These are phyloP conservation scores for Sigmodon hispidus DNA, from an alignment of 2,113 vertebrate genomes.

Conservation along the genomic window DNA sequence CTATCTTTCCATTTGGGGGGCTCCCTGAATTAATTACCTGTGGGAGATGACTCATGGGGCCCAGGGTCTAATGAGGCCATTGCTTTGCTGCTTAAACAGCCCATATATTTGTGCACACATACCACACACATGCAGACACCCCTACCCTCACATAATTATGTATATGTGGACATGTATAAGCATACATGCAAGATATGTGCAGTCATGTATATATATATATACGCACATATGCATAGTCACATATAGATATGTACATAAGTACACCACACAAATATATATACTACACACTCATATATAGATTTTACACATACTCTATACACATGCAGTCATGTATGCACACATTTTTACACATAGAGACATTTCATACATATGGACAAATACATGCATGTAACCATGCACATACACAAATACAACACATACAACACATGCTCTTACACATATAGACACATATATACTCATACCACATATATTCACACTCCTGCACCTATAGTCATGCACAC, in stretches of 20 bases:
- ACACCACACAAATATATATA: background rate
- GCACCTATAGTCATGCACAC: background rate
- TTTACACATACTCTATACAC: background rate
- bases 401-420: background rate
- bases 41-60: constrained; percentile 48
- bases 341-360: background rate
- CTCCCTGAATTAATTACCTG: background rate
- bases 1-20: background rate
- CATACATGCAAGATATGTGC: background rate
- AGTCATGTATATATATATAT: background rate
- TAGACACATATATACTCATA: background rate
- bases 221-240: background rate
- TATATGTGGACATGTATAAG: background rate
- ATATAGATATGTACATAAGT: background rate
- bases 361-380: background rate
- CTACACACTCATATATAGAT: background rate
- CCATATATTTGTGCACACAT: background rate
- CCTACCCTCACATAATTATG: too few species aligned
- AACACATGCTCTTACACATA: background rate
- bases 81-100: background rate
- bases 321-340: background rate
- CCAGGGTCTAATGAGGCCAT: background rate
- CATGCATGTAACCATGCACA: background rate
- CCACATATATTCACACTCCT: background rate
- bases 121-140: background rate